Evolutionary conservation across 2,797 vertebrate species (phyloP).

Genomic region (Bufotes viridis): DNA sequence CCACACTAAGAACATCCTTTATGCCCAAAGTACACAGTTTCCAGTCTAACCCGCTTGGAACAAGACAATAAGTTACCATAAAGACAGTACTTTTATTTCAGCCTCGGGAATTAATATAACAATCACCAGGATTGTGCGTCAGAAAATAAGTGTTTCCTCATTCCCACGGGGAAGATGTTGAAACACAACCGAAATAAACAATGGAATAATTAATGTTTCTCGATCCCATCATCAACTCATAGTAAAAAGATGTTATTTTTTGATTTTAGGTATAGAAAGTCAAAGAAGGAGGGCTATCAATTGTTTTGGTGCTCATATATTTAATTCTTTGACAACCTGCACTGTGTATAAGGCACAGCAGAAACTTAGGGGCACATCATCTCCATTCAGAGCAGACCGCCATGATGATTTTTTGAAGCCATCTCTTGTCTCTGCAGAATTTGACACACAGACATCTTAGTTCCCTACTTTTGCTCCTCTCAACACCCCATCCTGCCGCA

Average conservation of each 20-base stretch:
- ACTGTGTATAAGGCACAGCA: no score
- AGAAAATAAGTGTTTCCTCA: constrained; percentile 32
- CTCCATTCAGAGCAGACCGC: no score
- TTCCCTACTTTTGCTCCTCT: no score
- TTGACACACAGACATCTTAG: no score
- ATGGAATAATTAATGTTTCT: constrained; percentile 2
- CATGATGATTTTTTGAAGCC: no score
- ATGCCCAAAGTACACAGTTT: neutral
- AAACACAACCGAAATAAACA: constrained; percentile 35
- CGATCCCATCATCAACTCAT: constrained; percentile 10
- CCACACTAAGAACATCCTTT: neutral
- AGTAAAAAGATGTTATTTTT: neutral
- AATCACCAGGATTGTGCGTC: constrained; percentile 39
- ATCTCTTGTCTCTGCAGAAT: no score
- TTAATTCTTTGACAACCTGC: no score
- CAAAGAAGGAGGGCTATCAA: neutral
- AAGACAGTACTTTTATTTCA: constrained; percentile 39
- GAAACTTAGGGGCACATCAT: no score
- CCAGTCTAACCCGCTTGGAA: constrained; percentile 35
- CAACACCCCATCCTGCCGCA: no score
- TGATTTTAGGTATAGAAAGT: neutral
- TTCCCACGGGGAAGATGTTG: constrained; percentile 9
- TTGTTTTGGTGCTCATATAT: neutral
- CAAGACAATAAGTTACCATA: neutral
- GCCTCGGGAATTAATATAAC: neutral